Conservation (phyloP, 2,113 vertebrate genomes). For the Rhineura floridana region DNA sequence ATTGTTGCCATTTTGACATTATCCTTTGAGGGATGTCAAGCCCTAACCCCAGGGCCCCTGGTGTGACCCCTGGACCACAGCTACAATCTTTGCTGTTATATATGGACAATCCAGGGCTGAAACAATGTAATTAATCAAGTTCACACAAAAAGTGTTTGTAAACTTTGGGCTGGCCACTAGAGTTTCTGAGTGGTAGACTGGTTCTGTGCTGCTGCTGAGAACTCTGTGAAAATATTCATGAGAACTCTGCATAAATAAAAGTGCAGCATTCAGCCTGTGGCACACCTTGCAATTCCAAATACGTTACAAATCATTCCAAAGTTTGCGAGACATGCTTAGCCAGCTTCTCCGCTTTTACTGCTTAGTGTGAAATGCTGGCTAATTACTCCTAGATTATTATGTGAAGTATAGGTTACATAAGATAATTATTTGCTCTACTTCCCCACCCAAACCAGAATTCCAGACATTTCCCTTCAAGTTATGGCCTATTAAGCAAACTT, state of each 20-base stretch:
- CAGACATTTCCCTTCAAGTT: slow-evolving; percentile 52
- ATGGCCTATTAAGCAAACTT: slow-evolving; percentile 10
- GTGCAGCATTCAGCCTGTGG: not conserved
- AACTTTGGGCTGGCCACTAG: not conserved
- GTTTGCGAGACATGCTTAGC: slow-evolving; percentile 37
- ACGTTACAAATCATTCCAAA: slow-evolving; percentile 31
- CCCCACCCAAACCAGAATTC: slow-evolving; percentile 51
- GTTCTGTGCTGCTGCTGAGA: slow-evolving; percentile 20
- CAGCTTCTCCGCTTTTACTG: slow-evolving; percentile 31
- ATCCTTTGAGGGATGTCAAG: not conserved
- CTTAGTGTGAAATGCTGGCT: slow-evolving; percentile 55
- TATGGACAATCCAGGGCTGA: not conserved
- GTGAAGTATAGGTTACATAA: slow-evolving; percentile 62
- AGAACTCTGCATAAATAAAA: not conserved
- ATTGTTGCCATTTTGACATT: not conserved
- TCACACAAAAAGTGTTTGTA: not conserved
- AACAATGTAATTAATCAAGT: not conserved
- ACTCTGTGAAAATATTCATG: fast-evolving
- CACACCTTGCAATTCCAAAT: slow-evolving; percentile 24
- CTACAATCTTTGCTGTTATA: not conserved
- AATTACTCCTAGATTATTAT: slow-evolving; percentile 58
- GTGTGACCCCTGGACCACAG: no score
- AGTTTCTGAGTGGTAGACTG: not conserved
- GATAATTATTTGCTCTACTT: slow-evolving; percentile 54
- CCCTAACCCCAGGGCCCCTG: no score